These are phyloP conservation scores for Spatulosminthurus flaviceps DNA, from an alignment of 2,888 invertebrate species.

Conservation along the genomic window DNA sequence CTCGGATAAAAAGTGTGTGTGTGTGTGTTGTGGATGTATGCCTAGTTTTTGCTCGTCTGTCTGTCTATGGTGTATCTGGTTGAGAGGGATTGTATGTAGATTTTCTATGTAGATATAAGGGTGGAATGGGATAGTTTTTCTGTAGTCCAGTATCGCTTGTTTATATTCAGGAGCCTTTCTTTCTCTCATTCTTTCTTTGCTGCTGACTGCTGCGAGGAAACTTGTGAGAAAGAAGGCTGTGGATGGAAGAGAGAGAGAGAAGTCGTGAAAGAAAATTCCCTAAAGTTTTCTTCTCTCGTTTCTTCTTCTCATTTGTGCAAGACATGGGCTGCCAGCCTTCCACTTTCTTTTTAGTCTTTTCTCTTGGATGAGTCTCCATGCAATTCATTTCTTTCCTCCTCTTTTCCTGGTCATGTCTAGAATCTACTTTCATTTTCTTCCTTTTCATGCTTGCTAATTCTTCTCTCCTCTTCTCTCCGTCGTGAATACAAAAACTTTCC, in stretches of 20 bases:
- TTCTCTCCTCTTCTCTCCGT: slow-evolving; percentile 33
- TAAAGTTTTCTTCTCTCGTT: slow-evolving; percentile 27
- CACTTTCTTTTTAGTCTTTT: slow-evolving; percentile 41
- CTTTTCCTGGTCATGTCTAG: slow-evolving; percentile 25
- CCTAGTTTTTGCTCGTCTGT: slow-evolving; percentile 50
- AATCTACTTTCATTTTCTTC: slow-evolving; percentile 27
- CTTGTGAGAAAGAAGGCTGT: slow-evolving; percentile 40
- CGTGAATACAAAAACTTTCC: neutral
- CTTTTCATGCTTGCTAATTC: slow-evolving; percentile 1
- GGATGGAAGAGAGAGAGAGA: slow-evolving; percentile 49
- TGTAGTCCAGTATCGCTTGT: slow-evolving; percentile 7
- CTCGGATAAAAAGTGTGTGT: slow-evolving; percentile 43
- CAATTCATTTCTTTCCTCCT: slow-evolving; percentile 26
- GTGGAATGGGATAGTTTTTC: neutral
- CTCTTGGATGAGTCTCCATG: slow-evolving; percentile 44
- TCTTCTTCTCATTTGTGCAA: slow-evolving; percentile 12
- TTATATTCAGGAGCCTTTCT: slow-evolving; percentile 7
- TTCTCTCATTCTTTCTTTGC: slow-evolving; percentile 6
- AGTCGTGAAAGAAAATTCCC: slow-evolving; percentile 34
- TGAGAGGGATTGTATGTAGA: slow-evolving; percentile 33
- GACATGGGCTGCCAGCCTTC: slow-evolving; percentile 18
- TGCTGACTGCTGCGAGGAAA: neutral
- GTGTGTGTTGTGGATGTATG: neutral
- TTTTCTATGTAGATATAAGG: neutral
- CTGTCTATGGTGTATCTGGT: slow-evolving; percentile 50